Evolutionary conservation across 2,888 invertebrate species (phyloP), one percentile per base, ranked within the genome.

Genomic region (Boloria euphrosyne): DNA sequence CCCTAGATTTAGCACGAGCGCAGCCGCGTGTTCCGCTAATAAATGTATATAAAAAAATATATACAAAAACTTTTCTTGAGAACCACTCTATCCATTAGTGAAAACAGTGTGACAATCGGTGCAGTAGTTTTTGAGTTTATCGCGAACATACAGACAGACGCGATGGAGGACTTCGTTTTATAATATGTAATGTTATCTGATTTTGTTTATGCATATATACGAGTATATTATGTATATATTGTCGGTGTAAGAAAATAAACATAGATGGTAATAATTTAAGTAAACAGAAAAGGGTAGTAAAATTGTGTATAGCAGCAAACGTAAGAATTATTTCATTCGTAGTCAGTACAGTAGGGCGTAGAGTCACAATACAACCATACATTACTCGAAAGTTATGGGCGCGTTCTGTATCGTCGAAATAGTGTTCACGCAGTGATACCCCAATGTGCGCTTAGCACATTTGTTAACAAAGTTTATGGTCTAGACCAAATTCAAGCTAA

Each of bases 401-500:
- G 66, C 66, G 66, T 66, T 58, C 38, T 51, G 66, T 62, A 66
- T 43, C 68, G 59, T 60, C 67, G 70, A 68, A 70, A 70, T 70
- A 70, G 61, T 70, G 70, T 68, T 70, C 68, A 67, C 67, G 67
- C 65, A 67, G 66, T 68, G 68, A 70, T 63, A 66, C 70, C 60
- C 68, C 63, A 66, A 68, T 68, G 70, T 65, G 70, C 68, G 70
- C 63, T 70, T 54, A 68, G 66, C 65, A 68, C 68, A 70, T 68
- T 70, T 70, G 70, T 70, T 70, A 53, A 70, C 66, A 7, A 63
- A 70, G 68, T 73, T 73, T 73, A 73, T 71, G 73, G 73, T 68
- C 65, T 67, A 67, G 65, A 61, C 73, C 67, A 66, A 73, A 73
- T 71, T 70, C 73, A 65, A 72, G 69, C 64, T 72, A 74, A 73